Percentiles rank a stretch among this genome's conserved stretches.
phyloP scores from a whole-genome alignment of 1,140 invertebrate genomes.

The Drosophila novamexicana region DNA sequence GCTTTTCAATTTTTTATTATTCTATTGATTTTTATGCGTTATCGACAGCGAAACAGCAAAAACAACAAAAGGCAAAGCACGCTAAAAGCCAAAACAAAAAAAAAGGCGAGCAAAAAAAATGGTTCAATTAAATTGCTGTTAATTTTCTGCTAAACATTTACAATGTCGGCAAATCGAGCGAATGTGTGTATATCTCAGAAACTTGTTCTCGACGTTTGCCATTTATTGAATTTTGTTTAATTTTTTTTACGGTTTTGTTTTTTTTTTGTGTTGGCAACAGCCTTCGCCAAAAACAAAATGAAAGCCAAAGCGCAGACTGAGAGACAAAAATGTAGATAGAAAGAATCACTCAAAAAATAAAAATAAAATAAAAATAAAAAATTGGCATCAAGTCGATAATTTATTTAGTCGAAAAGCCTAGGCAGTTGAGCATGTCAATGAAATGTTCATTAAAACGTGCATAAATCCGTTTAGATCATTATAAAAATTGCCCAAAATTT shows the following conservation, averaged over 20 bases:
- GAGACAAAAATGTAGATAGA: conserved; percentile 32
- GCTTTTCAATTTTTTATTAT: conserved; percentile 74
- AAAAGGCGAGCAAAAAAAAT: conserved; percentile 40
- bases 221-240: conserved; percentile 54
- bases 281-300: conserved; percentile 31
- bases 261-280: conserved; percentile 50
- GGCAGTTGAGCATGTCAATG: conserved; percentile 19
- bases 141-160: conserved; percentile 78
- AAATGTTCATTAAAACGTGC: conserved; percentile 31
- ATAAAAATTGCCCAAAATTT: neutral
- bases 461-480: conserved; percentile 22
- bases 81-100: conserved; percentile 24
- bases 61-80: conserved; percentile 8
- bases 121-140: conserved; percentile 73
- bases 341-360: conserved; percentile 6
- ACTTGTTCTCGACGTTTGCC: conserved; percentile 61
- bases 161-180: conserved; percentile 54
- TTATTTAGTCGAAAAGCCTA: conserved; percentile 35
- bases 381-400: conserved; percentile 56
- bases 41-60: conserved; percentile 32
- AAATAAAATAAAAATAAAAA: conserved; percentile 15
- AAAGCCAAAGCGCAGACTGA: conserved; percentile 22
- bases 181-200: conserved; percentile 32
- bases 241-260: conserved; percentile 12
- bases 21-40: conserved; percentile 70